Base-by-base conservation (phyloP, 1,140 invertebrate genomes). In the Leguminivora glycinivorella region DNA sequence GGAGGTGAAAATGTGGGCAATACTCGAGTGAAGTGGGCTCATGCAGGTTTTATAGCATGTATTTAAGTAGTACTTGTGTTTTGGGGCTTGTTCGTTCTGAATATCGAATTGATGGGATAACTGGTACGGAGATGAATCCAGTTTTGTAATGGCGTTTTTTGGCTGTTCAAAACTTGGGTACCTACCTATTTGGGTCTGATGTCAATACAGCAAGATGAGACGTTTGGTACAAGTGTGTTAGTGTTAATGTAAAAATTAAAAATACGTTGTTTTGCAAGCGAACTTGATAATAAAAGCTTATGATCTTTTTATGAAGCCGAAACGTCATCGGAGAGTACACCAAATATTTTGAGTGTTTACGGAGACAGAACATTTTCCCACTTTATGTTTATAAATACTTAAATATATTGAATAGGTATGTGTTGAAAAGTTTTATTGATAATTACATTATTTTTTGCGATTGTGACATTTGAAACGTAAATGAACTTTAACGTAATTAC, bases 1-100 rank as follows among this genome's bases (percentile, higher is more conserved):
- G 47, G 47, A 22, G 9, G 47, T 52, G 19, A 10, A 52, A 9
- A 22, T 2, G 58, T 29, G 22, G 25, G n/a, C n/a, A n/a, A n/a
- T 63, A 5, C 58, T 63, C 14, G 26, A 63, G 22, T 34, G 58
- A 29, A 63, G 58, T 63, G 58, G 58, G 58, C 58, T 63, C 34
- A 29, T 31, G 25, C 26, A 1, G 26, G 58, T 10, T 29, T 60
- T 29, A 63, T 52, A n/a, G 7, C 14, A 52, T 52, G 47, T 52
- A 22, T 52, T 52, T 52, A 52, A 52, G 47, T 52, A 52, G 47
- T 52, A 52, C 47, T 52, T 52, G n/a, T 52, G 47, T 52, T 52
- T 52, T 52, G 47, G 47, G 47, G 47, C 47, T 22, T 52, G 47
- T 52, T 52, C 47, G 19, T 52, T 22, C 47, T 52, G 47, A 52